Percentiles rank a stretch among this genome's conserved stretches.
phyloP scores from a whole-genome alignment of 2,888 invertebrate species.

The Hypsopygia costalis region DNA sequence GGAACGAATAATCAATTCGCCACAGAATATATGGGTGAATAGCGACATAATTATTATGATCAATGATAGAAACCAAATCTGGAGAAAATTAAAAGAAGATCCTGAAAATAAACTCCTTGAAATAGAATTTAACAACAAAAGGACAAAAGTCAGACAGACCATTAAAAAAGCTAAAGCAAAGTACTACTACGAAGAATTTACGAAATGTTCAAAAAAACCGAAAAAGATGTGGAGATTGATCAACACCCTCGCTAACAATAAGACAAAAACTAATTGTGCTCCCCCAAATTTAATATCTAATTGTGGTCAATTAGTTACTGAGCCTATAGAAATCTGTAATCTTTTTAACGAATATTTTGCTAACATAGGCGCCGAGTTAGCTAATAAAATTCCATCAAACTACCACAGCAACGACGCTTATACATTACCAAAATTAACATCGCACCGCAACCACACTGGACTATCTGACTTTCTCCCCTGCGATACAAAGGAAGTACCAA shows the following conservation, averaged over 20 bases:
- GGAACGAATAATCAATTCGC: constrained; percentile 13
- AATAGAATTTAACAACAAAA: constrained; percentile 5
- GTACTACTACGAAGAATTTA: constrained; percentile 15
- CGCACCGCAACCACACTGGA: background rate
- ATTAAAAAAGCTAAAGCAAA: constrained; percentile 12
- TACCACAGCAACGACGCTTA: background rate
- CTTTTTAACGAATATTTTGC: constrained; percentile 10
- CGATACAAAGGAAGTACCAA: background rate
- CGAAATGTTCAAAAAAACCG: constrained; percentile 13
- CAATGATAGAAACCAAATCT: constrained; percentile 13
- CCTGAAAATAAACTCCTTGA: constrained; percentile 6
- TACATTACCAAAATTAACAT: background rate
- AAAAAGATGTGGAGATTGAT: no score
- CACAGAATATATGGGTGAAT: constrained; percentile 17
- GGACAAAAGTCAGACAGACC: constrained; percentile 4
- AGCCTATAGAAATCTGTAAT: constrained; percentile 3
- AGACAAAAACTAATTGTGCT: constrained; percentile 3
- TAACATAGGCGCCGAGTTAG: constrained; percentile 6
- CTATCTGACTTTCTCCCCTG: background rate
- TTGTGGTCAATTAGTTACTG: background rate
- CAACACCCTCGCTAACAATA: constrained; percentile 9
- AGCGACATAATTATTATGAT: constrained; percentile 14
- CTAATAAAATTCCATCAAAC: constrained; percentile 1
- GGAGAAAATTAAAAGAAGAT: constrained; percentile 10
- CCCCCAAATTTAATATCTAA: constrained; percentile 4